Conservation (phyloP, 2,888 invertebrate genomes). For the Calameuta pallipes region DNA sequence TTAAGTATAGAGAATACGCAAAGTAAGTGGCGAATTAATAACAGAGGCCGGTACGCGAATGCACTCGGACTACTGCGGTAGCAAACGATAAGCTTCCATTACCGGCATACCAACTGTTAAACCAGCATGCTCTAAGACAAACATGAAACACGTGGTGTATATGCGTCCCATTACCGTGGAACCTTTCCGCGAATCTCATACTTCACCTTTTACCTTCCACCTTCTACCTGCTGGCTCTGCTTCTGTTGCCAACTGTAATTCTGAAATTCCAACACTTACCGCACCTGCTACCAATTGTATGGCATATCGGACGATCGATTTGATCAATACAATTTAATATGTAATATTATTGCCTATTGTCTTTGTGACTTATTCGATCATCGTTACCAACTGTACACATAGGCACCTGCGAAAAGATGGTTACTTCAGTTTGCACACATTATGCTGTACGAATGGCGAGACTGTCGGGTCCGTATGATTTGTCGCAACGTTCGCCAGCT, state of each 20-base stretch:
- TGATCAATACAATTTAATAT: not conserved
- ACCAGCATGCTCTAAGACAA: slow-evolving; percentile 22
- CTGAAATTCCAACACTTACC: not conserved
- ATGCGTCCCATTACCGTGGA: not conserved
- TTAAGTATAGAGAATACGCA: slow-evolving; percentile 21
- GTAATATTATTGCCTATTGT: not conserved
- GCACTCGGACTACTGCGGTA: slow-evolving; percentile 42
- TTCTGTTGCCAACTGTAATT: not conserved
- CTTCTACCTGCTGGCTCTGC: not conserved
- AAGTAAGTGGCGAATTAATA: slow-evolving; percentile 56
- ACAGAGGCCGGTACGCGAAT: slow-evolving; percentile 26
- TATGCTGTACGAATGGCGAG: not conserved
- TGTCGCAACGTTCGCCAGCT: slow-evolving; percentile 59
- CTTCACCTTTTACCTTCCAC: not conserved
- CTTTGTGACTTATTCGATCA: not conserved
- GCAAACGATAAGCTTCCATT: slow-evolving; percentile 57
- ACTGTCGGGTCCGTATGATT: slow-evolving; percentile 48
- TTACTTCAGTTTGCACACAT: not conserved
- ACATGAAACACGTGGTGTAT: not conserved
- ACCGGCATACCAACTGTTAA: slow-evolving; percentile 53
- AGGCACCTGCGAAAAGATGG: not conserved
- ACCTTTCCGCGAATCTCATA: not conserved
- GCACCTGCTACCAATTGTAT: not conserved
- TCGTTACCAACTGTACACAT: not conserved
- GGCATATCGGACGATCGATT: not conserved